These are phyloP conservation scores for Ectropis grisescens DNA, from an alignment of 1,140 invertebrate genomes.

Conservation along the genomic window DNA sequence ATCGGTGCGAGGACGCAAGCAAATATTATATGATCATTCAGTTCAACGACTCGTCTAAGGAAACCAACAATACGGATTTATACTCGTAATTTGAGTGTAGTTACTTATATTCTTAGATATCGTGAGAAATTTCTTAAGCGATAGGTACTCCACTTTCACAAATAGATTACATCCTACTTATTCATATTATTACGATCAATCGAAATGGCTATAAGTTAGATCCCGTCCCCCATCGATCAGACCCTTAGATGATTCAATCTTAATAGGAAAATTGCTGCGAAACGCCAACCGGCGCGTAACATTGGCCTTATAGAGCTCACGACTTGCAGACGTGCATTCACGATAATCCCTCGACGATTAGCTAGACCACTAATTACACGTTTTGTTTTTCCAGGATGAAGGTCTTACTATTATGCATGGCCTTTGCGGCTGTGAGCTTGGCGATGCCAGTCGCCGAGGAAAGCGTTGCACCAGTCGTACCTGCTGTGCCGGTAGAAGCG, in stretches of 20 bases:
- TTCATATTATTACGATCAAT: slow-evolving; percentile 38
- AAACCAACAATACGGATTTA: too few relatives aligned
- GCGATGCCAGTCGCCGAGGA: slow-evolving; percentile 61
- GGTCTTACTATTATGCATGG: slow-evolving; percentile 59
- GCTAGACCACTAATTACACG: slow-evolving; percentile 34
- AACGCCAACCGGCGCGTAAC: slow-evolving; percentile 50
- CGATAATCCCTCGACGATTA: slow-evolving; percentile 28
- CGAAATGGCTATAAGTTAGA: slow-evolving; percentile 31
- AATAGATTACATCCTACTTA: slow-evolving; percentile 57
- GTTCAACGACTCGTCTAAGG: slow-evolving; percentile 1
- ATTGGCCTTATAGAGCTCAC: slow-evolving; percentile 61
- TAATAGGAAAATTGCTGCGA: slow-evolving; percentile 61
- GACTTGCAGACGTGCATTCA: slow-evolving; percentile 45
- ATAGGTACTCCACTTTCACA: slow-evolving; percentile 30
- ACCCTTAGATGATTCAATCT: slow-evolving; percentile 58
- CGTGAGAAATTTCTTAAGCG: slow-evolving; percentile 2
- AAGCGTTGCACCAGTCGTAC: background rate
- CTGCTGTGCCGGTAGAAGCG: slow-evolving; percentile 2
- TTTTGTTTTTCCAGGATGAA: slow-evolving; percentile 63
- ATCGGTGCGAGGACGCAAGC: slow-evolving; percentile 5
- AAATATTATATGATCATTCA: background rate
- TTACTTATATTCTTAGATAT: too few relatives aligned
- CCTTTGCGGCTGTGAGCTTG: slow-evolving; percentile 51
- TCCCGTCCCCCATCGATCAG: slow-evolving; percentile 29
- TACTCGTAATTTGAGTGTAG: too few relatives aligned